Conservation (phyloP, 2,113 vertebrate species). For the Maccullochella peelii region DNA sequence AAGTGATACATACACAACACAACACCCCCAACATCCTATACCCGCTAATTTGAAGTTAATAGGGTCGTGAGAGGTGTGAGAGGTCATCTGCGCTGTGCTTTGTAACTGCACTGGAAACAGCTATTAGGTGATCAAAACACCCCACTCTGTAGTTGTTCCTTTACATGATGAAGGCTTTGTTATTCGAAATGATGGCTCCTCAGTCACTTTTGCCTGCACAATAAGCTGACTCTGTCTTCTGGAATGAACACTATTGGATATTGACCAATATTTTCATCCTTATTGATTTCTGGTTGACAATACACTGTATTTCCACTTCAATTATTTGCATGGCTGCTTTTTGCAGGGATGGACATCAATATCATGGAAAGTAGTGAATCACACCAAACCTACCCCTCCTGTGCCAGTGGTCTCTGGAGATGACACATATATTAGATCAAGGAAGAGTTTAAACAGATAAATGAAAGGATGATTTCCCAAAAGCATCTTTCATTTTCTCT, state of each 20-base stretch:
- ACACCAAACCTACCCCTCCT: slow-evolving; percentile 31
- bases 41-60: neutral
- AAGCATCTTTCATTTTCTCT: neutral
- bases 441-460: slow-evolving; percentile 7
- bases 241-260: slow-evolving; percentile 59
- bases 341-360: slow-evolving; percentile 68
- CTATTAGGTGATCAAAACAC: neutral
- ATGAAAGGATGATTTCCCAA: neutral
- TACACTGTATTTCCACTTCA: slow-evolving; percentile 74
- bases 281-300: slow-evolving; percentile 74
- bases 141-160: neutral
- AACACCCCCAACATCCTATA: neutral
- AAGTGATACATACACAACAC: neutral
- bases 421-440: neutral
- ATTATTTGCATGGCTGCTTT: slow-evolving; percentile 81
- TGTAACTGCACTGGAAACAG: neutral
- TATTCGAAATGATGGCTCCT: slow-evolving; percentile 17
- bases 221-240: slow-evolving; percentile 63
- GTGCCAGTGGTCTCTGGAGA: slow-evolving; percentile 24
- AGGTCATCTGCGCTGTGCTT: neutral
- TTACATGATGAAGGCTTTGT: neutral
- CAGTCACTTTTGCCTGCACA: slow-evolving; percentile 11
- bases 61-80: neutral
- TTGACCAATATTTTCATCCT: slow-evolving; percentile 63
- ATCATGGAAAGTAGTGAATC: slow-evolving; percentile 54